Base-by-base conservation (phyloP, 2,888 invertebrate genomes). In the Timandra comae region DNA sequence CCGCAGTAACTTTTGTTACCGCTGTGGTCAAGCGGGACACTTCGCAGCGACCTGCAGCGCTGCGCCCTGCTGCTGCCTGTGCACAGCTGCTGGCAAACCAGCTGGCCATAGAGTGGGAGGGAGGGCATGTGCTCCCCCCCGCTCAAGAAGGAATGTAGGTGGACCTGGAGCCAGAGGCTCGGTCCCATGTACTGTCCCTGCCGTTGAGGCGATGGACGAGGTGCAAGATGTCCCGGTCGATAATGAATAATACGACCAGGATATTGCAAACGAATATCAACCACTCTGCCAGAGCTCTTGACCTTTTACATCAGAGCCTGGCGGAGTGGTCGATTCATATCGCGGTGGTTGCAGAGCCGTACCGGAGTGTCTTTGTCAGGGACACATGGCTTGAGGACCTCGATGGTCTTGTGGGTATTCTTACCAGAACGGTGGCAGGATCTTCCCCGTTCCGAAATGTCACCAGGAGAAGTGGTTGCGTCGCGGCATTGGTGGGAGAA, bases 1-100 rank as follows among this genome's bases (percentile, higher is more conserved):
- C 29, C 36, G 32, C 2, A 38, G 31, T 25, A 30, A 7, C 0
- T n/a, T 20, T 2, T 49, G 51, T 29, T 52, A 29, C 26, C 36
- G 41, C n/a, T 34, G 34, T 7, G 34, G 34, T 2, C 19, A n/a
- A 3, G 8, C 9, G 2, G 34, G 34, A 0, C 34, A 34, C 7
- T 26, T 10, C 13, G 34, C 34, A 5, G 13, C 13, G 9, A 7
- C 7, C 5, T 36, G 36, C 9, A 1, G 19, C 2, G 25, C 28
- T 0, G 21, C 5, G 3, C 22, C 36, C 1, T 9, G 3, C 3
- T 36, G 36, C 12, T n/a, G 13, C 1, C 3, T 36, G 1, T 36
- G 36, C 21, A 22, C 21, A 7, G 24, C 16, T 2, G n/a, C n/a
- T n/a, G n/a, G n/a, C n/a, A n/a, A n/a, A n/a, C n/a, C n/a, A n/a